Evolutionary conservation across 1,140 invertebrate genomes (phyloP), one percentile per base, ranked within the genome.

Genomic region (Andricus grossulariae): DNA sequence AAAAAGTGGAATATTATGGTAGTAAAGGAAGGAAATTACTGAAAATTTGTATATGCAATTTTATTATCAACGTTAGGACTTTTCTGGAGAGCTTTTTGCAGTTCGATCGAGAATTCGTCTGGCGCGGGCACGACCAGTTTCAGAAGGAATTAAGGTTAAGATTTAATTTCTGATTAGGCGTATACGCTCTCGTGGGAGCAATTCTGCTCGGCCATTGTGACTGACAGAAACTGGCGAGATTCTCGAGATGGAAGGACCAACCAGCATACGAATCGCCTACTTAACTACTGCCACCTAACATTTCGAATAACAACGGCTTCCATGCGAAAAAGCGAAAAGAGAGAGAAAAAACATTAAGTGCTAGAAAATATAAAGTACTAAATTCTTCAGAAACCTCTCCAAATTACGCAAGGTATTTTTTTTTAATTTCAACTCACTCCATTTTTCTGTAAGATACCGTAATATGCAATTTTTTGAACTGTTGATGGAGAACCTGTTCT

Each of bases 161-260:
- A 90, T 91, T 90, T 91, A 90, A 91, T 91, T 91, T 90, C 87
- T 90, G 89, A 91, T 91, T 90, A 90, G 87, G 84, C 83, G 81
- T 80, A 74, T 73, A 82, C 83, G 79, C 81, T 87, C 88, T 82
- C 81, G 76, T 13, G 80, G 82, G 86, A 80, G 84, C 86, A 88
- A 90, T 91, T 86, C 85, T 82, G 82, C 84, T 84, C 77, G 83
- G 86, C 88, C 88, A 90, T 90, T 90, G 88, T 90, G 90, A 90
- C 89, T 91, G 90, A 90, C 89, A 90, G 87, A 90, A 90, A 89
- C 78, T 83, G 76, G 79, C 84, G 85, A 86, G 86, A 88, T 89
- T 90, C 83, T 74, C 79, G 85, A 88, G 90, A 91, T 90, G 87
- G 86, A 90, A 91, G 87, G 87, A 88, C 88, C 88, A 84, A 85